Evolutionary conservation across 2,113 vertebrate genomes (phyloP).

Genomic region (Pionites leucogaster): DNA sequence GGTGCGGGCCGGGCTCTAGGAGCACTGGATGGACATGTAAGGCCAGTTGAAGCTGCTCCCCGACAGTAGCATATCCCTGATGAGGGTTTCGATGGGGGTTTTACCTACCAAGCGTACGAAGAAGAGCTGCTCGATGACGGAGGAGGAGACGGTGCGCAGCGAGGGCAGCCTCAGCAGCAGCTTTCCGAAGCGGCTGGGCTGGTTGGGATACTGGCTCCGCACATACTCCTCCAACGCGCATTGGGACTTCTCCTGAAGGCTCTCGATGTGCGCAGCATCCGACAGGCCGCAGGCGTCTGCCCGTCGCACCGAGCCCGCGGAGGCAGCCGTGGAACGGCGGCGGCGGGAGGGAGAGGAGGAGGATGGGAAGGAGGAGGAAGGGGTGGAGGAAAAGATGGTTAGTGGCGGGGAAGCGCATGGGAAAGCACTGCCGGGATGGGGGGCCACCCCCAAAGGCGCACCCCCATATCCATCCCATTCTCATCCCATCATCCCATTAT

Average conservation of each 20-base stretch:
- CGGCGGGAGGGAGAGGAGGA: neutral
- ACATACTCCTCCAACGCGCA: constrained; percentile 97
- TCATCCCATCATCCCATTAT: neutral
- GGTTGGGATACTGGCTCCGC: constrained; percentile 97
- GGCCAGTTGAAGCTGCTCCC: constrained; percentile 99
- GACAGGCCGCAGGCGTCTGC: constrained; percentile 98
- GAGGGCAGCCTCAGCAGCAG: constrained; percentile 95
- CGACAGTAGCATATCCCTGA: constrained; percentile 99
- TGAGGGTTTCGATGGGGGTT: constrained; percentile 99
- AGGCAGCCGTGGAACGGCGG: neutral
- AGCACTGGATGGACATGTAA: constrained; percentile 99
- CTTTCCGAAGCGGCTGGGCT: constrained; percentile 98
- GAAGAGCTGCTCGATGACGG: constrained; percentile 99
- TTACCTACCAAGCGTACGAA: constrained; percentile 99
- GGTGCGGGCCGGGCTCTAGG: constrained; percentile 81
- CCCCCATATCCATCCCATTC: neutral
- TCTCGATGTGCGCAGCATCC: constrained; percentile 97
- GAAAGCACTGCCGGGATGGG: neutral
- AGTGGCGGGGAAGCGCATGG: neutral
- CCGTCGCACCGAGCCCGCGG: constrained; percentile 14
- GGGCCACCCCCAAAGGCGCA: neutral
- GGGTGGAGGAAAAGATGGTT: neutral
- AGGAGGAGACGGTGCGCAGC: constrained; percentile 94
- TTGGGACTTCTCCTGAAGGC: constrained; percentile 97
- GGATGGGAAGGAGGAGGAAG: neutral